These are phyloP conservation scores for Porites lobata DNA, from an alignment of 92 coral and sea anemone genomes.

Conservation along the genomic window DNA sequence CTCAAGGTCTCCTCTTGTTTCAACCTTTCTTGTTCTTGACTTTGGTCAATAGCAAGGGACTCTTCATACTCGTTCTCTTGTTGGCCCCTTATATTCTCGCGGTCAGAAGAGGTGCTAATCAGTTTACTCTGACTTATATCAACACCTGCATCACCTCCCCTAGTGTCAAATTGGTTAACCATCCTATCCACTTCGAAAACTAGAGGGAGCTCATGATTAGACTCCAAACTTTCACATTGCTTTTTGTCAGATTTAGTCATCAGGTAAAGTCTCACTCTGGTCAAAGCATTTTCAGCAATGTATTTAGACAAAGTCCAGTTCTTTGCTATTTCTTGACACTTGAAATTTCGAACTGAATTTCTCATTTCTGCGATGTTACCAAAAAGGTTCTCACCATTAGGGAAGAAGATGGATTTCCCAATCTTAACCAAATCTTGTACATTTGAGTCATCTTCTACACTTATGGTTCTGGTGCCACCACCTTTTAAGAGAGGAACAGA, in stretches of 20 bases:
- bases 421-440: constrained; percentile 41
- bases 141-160: background rate
- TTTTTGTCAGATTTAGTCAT: constrained; percentile 45
- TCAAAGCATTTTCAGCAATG: constrained; percentile 47
- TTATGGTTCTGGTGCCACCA: constrained; percentile 56
- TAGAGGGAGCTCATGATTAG: background rate
- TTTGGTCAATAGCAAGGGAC: constrained; percentile 66
- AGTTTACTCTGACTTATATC: constrained; percentile 17
- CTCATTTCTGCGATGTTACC: constrained; percentile 51
- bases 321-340: constrained; percentile 38
- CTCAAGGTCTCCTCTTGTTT: constrained; percentile 20
- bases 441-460: constrained; percentile 41
- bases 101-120: constrained; percentile 54
- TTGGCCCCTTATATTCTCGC: constrained; percentile 38
- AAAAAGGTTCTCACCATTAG: constrained; percentile 61
- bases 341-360: constrained; percentile 54
- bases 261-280: constrained; percentile 70
- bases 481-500: constrained; percentile 64
- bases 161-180: constrained; percentile 17
- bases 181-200: constrained; percentile 6
- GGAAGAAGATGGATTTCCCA: constrained; percentile 64
- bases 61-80: constrained; percentile 50
- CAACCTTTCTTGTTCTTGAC: constrained; percentile 46
- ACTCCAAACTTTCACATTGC: constrained; percentile 2
- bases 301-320: constrained; percentile 35